Evolutionary conservation across 2,797 vertebrate genomes (phyloP).

Genomic region (Triplophysa yarkandensis): DNA sequence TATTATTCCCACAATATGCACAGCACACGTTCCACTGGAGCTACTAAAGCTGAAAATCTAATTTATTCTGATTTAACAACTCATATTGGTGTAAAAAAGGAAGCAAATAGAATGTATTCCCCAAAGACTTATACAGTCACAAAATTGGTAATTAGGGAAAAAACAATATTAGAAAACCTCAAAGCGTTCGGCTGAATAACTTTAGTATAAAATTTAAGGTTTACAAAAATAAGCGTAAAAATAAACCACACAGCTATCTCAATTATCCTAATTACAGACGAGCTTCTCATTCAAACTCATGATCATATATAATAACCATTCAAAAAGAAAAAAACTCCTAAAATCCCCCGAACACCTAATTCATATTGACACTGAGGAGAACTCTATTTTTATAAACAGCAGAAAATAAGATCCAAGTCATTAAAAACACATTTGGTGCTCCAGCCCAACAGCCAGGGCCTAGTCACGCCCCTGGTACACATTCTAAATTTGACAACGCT

Average conservation of each 20-base stretch:
- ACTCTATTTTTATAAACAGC: neutral
- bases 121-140: neutral
- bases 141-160: neutral
- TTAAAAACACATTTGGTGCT: constrained; percentile 1
- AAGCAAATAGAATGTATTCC: neutral
- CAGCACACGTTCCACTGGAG: neutral
- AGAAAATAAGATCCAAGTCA: neutral
- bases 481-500: constrained; percentile 17
- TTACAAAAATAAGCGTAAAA: neutral
- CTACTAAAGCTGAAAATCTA: neutral
- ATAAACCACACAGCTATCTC: neutral
- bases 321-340: neutral
- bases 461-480: neutral
- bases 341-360: neutral
- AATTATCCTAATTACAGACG: neutral
- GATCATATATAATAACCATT: neutral
- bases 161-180: neutral
- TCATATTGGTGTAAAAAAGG: neutral
- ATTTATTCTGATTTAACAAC: neutral
- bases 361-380: neutral
- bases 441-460: neutral
- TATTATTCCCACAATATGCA: neutral
- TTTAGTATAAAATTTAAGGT: neutral
- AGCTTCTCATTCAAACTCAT: neutral
- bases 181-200: neutral